Percentiles rank a stretch among this genome's conserved stretches.
These are phyloP conservation scores for rat (Rattus norvegicus) DNA, from an alignment of 2,113 vertebrate genomes.

Conservation along the genomic window GRCr8 NC_086031.1:67226501-67227000, in stretches of 20 bases:
- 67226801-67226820: not conserved
- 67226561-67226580: not conserved
- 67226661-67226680: not conserved
- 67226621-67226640: not conserved
- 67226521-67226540: not conserved
- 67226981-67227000: not conserved
- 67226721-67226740: conserved; percentile 4
- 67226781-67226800: not conserved
- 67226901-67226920: not conserved
- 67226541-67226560: not conserved
- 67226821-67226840: not conserved
- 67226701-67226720: conserved; percentile 41
- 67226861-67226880: not conserved
- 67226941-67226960: not conserved
- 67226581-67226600: not conserved
- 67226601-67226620: not conserved
- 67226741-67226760: not conserved
- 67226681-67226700: not conserved
- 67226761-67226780: not conserved
- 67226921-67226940: not conserved
- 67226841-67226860: not conserved
- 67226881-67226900: not conserved
- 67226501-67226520: not conserved
- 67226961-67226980: not conserved
- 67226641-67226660: not conserved